phyloP scores from a whole-genome alignment of 2,113 vertebrate species.

The Dipodomys spectabilis region DNA sequence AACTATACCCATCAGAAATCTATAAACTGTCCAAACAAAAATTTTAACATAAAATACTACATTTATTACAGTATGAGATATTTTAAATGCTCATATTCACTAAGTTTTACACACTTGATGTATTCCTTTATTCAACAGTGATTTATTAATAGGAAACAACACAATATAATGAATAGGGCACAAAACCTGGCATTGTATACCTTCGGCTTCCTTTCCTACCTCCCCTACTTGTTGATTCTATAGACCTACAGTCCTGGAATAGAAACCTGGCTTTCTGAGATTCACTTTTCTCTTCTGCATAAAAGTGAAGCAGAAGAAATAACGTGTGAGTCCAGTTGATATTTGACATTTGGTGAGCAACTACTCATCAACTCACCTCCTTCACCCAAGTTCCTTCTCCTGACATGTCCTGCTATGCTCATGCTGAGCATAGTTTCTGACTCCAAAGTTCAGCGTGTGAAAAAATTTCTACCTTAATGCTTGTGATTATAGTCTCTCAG shows the following conservation, averaged over 20 bases:
- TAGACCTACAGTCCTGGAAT: not conserved
- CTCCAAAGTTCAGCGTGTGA: not conserved
- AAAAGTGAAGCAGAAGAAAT: not conserved
- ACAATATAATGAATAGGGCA: not conserved
- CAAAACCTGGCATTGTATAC: not conserved
- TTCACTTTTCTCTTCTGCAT: not conserved
- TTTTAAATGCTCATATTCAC: not conserved
- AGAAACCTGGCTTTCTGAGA: not conserved
- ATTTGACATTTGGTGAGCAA: not conserved
- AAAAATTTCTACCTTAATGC: not conserved
- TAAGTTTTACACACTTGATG: not conserved
- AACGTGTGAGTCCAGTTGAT: not conserved
- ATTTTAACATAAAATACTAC: slow-evolving; percentile 23
- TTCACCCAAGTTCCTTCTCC: not conserved
- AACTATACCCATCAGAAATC: not conserved
- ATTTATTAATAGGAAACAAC: slow-evolving; percentile 13
- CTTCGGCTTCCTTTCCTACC: not conserved
- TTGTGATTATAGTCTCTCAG: not conserved
- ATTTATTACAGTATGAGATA: not conserved
- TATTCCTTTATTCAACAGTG: not conserved
- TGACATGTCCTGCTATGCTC: not conserved
- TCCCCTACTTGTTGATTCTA: not conserved
- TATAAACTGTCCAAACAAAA: not conserved
- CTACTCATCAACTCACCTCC: not conserved
- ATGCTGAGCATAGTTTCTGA: not conserved